Evolutionary conservation across 2,113 vertebrate genomes (phyloP), one percentile per base, ranked within the genome.

Genomic region (Meles meles): DNA sequence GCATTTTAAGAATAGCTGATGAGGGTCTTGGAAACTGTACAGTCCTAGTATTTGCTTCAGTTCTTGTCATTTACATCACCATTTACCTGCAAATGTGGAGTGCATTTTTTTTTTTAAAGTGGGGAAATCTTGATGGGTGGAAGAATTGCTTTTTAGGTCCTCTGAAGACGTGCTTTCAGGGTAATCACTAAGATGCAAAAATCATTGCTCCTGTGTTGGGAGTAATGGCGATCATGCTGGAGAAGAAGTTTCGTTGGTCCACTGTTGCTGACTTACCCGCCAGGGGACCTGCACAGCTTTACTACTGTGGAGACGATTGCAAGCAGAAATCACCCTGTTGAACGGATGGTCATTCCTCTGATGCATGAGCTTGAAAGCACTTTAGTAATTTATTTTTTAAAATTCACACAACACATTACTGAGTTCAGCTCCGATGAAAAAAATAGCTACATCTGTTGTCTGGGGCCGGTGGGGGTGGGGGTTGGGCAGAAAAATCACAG

Each of bases 381-480:
- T 89, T 83, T 63, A 89, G 39, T 63, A 31, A 72, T 82, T 96
- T 94, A 79, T 92, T 91, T 84, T 4, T 4, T 55, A 47, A 98
- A 91, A 49, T 47, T 42, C 31, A 83, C 44, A 44, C 29, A 81
- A 97, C 93, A 55, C 18, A 55, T 85, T 93, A 49, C 31, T 92
- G 72, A 94, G 37, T 52, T 95, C 10, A 85, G n/a, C n/a, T 57
- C 80, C 88, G 59, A 86, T 85, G 69, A 69, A 96, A 88, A 95
- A 95, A 88, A 80, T n/a, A 34, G 25, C 34, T 95, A 23, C 5
- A 2, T 55, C 31, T 93, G 37, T 76, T 27, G 52, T 52, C 20
- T 67, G 9, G 67, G 18, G 2, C 52, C 5, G 52, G 52, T 1
- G 5, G 17, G 52, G 17, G 17, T 6, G 49, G 49, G 49, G 4